phyloP scores from a whole-genome alignment of 1,140 invertebrate genomes.

The Chrysoperla carnea region DNA sequence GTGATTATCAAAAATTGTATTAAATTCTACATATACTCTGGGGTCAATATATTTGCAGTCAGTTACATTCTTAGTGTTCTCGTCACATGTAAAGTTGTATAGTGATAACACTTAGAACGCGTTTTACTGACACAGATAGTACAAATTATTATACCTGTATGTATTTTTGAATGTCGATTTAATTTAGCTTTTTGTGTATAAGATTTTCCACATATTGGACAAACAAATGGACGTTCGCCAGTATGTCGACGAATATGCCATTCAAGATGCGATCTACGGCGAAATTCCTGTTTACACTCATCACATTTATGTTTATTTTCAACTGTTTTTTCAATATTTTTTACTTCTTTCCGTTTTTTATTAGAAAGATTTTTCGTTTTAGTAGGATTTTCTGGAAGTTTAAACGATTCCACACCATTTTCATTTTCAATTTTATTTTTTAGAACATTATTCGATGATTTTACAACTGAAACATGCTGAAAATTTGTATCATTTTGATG shows the following conservation, averaged over 20 bases:
- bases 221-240: background rate
- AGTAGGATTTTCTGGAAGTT: background rate
- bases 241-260: background rate
- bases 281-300: background rate
- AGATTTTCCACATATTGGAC: background rate
- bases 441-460: too few species aligned
- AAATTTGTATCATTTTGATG: too few species aligned
- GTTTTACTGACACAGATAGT: too few species aligned
- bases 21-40: too few species aligned
- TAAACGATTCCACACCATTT: too few species aligned
- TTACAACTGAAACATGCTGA: too few species aligned
- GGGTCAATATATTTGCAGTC: too few species aligned
- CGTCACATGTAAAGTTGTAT: too few species aligned
- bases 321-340: background rate
- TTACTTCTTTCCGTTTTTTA: background rate
- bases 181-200: background rate
- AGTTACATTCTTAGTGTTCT: too few species aligned
- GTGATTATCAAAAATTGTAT: too few species aligned
- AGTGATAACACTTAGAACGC: too few species aligned
- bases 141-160: background rate
- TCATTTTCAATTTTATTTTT: too few species aligned
- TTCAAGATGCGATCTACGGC: background rate
- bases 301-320: background rate
- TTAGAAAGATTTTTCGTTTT: background rate
- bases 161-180: background rate